phyloP scores from a whole-genome alignment of 2,113 vertebrate species.

The Myiopsitta monachus region DNA sequence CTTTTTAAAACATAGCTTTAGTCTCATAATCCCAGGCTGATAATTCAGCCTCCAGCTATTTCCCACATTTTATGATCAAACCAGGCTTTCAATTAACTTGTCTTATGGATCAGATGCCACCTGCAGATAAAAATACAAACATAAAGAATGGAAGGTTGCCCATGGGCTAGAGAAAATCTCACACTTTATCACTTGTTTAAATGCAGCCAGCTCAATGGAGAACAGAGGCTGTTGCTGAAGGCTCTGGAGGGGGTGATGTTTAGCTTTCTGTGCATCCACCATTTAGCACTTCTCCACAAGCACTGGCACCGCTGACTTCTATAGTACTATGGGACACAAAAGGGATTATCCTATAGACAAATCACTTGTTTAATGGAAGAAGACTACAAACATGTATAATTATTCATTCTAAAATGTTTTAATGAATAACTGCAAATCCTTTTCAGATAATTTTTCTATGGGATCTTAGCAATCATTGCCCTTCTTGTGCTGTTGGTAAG shows the following conservation, averaged over 20 bases:
- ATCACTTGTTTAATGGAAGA: neutral
- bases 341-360: neutral
- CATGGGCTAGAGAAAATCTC: neutral
- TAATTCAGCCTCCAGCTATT: conserved; percentile 45
- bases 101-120: conserved; percentile 9
- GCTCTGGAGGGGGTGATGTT: neutral
- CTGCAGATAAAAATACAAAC: conserved; percentile 16
- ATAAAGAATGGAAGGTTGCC: neutral
- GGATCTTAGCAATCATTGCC: neutral
- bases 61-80: conserved; percentile 45
- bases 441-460: neutral
- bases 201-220: neutral
- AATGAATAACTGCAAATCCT: neutral
- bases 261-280: neutral
- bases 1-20: conserved; percentile 20
- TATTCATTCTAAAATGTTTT: neutral
- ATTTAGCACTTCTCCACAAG: neutral
- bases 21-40: conserved; percentile 18
- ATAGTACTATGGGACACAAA: neutral
- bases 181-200: neutral
- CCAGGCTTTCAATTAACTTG: conserved; percentile 32
- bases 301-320: neutral
- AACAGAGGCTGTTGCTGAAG: neutral
- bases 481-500: neutral
- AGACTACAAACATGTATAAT: neutral